Evolutionary conservation across 2,888 invertebrate genomes (phyloP).

Genomic region (Tinea semifulvella): DNA sequence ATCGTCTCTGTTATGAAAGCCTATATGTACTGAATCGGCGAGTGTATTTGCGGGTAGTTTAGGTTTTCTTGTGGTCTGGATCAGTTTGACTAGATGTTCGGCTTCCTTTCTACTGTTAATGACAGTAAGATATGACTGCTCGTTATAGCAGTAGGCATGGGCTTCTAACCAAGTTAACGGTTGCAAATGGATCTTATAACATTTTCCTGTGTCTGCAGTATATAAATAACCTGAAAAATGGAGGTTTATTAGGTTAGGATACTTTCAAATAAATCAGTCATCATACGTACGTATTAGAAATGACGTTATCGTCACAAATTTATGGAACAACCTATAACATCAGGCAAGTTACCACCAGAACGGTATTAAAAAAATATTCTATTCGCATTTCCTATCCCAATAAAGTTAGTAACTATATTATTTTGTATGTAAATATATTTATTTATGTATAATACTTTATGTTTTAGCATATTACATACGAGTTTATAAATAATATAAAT

Average conservation of each 20-base stretch:
- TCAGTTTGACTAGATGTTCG: constrained; percentile 28
- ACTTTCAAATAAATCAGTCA: no score
- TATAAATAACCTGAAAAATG: neutral
- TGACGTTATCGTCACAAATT: no score
- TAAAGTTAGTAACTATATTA: no score
- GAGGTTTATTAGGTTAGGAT: neutral
- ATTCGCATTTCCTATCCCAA: no score
- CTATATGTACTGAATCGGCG: constrained; percentile 19
- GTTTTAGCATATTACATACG: no score
- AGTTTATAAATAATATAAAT: no score
- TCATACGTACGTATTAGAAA: no score
- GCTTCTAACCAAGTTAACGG: neutral
- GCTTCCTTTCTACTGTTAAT: constrained; percentile 36
- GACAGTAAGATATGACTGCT: constrained; percentile 26
- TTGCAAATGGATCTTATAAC: neutral
- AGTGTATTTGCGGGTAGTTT: constrained; percentile 24
- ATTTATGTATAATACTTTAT: no score
- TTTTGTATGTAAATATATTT: no score
- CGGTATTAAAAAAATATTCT: no score
- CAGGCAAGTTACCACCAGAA: no score
- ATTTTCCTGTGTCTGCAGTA: neutral
- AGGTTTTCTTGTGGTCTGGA: constrained; percentile 28
- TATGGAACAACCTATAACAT: no score
- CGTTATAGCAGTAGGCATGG: neutral
- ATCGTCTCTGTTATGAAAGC: constrained; percentile 24